Conservation (phyloP, 2,797 vertebrate genomes). For the Taenioides sp. region DNA sequence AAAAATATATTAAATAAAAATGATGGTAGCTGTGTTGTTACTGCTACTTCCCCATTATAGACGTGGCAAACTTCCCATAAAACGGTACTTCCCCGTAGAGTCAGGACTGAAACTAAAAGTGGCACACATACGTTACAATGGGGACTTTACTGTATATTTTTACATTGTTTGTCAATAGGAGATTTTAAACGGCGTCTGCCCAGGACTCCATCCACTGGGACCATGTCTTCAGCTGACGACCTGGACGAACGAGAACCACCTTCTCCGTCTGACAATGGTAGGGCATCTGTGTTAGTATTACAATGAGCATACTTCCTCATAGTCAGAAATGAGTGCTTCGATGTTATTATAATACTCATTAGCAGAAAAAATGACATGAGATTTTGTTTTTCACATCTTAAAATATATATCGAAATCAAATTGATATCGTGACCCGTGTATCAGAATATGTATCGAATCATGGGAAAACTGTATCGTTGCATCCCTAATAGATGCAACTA, state of each 20-base stretch:
- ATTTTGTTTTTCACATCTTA: too few relatives aligned
- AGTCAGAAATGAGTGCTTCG: slow-evolving; percentile 74
- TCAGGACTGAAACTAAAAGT: slow-evolving; percentile 7
- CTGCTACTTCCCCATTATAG: slow-evolving; percentile 27
- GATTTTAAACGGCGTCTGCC: slow-evolving; percentile 95
- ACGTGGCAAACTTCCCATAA: not conserved
- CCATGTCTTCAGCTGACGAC: slow-evolving; percentile 98
- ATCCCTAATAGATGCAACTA: too few relatives aligned
- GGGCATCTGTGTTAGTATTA: slow-evolving; percentile 9
- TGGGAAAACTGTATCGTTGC: too few relatives aligned
- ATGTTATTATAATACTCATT: not conserved
- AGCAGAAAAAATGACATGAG: too few relatives aligned
- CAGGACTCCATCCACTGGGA: slow-evolving; percentile 95
- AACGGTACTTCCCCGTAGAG: slow-evolving; percentile 33
- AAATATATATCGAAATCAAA: too few relatives aligned
- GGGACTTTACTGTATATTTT: not conserved
- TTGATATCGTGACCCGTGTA: too few relatives aligned
- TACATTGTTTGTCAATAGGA: slow-evolving; percentile 67
- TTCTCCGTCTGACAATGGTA: slow-evolving; percentile 93
- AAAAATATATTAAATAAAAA: not conserved
- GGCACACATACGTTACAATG: not conserved
- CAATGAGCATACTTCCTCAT: not conserved
- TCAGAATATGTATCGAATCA: too few relatives aligned
- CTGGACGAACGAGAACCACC: slow-evolving; percentile 93
- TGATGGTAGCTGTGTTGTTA: not conserved